These are phyloP conservation scores for Dreissena rostriformis DNA, from an alignment of 1,140 invertebrate genomes.

Conservation along the genomic window DNA sequence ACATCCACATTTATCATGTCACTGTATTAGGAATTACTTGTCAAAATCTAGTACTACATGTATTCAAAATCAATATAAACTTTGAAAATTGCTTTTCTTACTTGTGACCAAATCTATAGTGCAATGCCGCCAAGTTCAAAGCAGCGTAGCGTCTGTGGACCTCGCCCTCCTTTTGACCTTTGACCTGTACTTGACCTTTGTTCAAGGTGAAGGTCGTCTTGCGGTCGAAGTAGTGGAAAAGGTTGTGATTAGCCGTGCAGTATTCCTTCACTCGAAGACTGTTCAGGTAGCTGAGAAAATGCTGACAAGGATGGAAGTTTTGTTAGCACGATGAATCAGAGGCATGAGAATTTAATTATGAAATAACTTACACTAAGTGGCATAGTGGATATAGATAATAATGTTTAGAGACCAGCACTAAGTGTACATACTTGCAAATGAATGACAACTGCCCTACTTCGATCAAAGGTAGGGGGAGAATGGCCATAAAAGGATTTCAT, in stretches of 20 bases:
- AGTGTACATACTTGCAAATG: no score
- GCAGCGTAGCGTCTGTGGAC: conserved; percentile 92
- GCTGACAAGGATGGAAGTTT: conserved; percentile 83
- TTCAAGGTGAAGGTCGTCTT: conserved; percentile 80
- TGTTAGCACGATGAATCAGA: neutral
- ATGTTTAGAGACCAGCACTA: no score
- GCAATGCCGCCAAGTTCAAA: conserved; percentile 92
- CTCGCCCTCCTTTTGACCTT: conserved; percentile 84
- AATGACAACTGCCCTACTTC: no score
- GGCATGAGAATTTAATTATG: no score
- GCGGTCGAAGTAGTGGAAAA: conserved; percentile 93
- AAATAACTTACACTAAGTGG: no score
- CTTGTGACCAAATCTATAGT: conserved; percentile 93
- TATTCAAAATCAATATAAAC: no score
- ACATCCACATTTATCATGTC: no score
- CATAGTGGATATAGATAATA: no score
- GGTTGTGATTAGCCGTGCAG: conserved; percentile 90
- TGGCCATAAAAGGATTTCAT: no score
- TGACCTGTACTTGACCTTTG: conserved; percentile 69
- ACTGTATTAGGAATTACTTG: no score
- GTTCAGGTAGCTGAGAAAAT: conserved; percentile 95
- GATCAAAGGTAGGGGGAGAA: no score
- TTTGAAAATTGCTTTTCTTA: conserved; percentile 79
- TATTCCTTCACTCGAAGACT: conserved; percentile 93
- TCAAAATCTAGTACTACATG: no score